Evolutionary conservation across 2,797 vertebrate genomes (phyloP).

Genomic region (Lophius americanus): DNA sequence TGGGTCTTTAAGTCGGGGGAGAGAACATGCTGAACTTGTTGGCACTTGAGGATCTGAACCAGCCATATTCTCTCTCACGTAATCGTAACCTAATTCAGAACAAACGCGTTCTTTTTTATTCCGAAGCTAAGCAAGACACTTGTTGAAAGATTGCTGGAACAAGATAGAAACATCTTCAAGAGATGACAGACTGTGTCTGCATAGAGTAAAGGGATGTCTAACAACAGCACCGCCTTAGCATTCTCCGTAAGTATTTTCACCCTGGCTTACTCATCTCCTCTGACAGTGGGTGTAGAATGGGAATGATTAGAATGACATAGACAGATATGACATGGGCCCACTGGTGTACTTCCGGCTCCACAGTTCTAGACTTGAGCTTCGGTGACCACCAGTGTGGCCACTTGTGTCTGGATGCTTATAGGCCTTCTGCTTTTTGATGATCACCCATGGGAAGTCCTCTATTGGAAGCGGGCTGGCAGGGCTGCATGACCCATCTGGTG

Average conservation of each 20-base stretch:
- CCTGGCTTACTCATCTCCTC: constrained; percentile 57
- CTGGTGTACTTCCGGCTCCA: constrained; percentile 88
- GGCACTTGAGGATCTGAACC: constrained; percentile 78
- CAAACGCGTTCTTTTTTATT: constrained; percentile 52
- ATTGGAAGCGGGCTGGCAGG: constrained; percentile 82
- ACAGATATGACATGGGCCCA: constrained; percentile 88
- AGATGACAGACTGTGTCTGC: constrained; percentile 78
- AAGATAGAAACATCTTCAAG: constrained; percentile 66
- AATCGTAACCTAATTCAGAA: constrained; percentile 63
- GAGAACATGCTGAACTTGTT: constrained; percentile 65
- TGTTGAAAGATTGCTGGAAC: constrained; percentile 67
- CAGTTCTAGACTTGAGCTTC: constrained; percentile 85
- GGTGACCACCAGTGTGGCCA: constrained; percentile 80
- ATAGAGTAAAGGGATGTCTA: constrained; percentile 80
- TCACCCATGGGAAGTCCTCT: constrained; percentile 83
- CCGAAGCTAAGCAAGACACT: constrained; percentile 72
- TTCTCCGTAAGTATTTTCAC: constrained; percentile 44
- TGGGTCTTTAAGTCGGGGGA: constrained; percentile 49
- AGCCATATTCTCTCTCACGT: constrained; percentile 68
- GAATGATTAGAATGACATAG: constrained; percentile 85
- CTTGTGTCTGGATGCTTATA: constrained; percentile 69
- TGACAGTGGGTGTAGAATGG: constrained; percentile 55
- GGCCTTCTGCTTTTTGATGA: constrained; percentile 77
- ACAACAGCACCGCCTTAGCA: constrained; percentile 60
- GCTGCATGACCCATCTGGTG: constrained; percentile 83